Percentiles rank a stretch among this genome's conserved stretches.
Evolutionary conservation across 2,888 invertebrate species (phyloP).

Genomic region (Trichopoda pennipes): DNA sequence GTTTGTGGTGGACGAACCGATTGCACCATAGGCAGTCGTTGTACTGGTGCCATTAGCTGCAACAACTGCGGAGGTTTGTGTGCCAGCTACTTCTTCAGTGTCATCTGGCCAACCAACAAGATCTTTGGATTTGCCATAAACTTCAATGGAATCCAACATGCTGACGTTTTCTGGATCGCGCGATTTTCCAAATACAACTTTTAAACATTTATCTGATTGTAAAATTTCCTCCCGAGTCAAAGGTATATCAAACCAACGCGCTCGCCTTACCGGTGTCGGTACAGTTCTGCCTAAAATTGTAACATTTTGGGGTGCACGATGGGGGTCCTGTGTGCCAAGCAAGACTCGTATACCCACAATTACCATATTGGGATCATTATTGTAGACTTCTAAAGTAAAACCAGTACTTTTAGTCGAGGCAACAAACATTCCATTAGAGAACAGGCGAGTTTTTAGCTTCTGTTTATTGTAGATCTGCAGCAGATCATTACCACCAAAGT

Average conservation of each 20-base stretch:
- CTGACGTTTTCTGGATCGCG: slow-evolving; percentile 93
- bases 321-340: slow-evolving; percentile 84
- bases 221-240: slow-evolving; percentile 96
- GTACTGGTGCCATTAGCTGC: slow-evolving; percentile 77
- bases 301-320: slow-evolving; percentile 78
- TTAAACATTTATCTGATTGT: slow-evolving; percentile 94
- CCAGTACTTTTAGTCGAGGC: slow-evolving; percentile 95
- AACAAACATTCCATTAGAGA: slow-evolving; percentile 90
- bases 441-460: slow-evolving; percentile 92
- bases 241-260: slow-evolving; percentile 97
- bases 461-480: slow-evolving; percentile 96
- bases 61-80: slow-evolving; percentile 69
- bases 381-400: slow-evolving; percentile 92
- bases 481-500: slow-evolving; percentile 96
- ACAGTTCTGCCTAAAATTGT: slow-evolving; percentile 84
- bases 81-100: slow-evolving; percentile 85
- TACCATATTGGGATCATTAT: slow-evolving; percentile 92
- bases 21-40: slow-evolving; percentile 76
- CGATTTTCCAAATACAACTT: slow-evolving; percentile 90
- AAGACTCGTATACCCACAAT: slow-evolving; percentile 94
- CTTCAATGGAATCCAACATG: slow-evolving; percentile 96
- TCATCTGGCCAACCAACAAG: slow-evolving; percentile 98
- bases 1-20: slow-evolving; percentile 65
- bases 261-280: slow-evolving; percentile 87
- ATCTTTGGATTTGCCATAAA: slow-evolving; percentile 97